phyloP scores from a whole-genome alignment of 92 coral and sea anemone genomes.

The Pocillopora meandrina region DNA sequence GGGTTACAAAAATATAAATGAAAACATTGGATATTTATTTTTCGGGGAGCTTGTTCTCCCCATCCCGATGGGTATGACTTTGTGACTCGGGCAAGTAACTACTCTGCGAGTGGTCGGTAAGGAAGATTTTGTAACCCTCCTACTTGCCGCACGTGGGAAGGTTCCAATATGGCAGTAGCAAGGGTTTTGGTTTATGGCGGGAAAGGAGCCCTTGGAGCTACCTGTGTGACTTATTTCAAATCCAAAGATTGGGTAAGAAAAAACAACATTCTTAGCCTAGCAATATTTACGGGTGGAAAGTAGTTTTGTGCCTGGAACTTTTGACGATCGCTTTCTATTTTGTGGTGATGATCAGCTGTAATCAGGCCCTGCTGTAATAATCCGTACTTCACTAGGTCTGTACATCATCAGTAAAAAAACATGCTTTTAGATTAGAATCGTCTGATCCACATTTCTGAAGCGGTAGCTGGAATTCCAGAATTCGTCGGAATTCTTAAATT shows the following conservation, averaged over 20 bases:
- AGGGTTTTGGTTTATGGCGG: slow-evolving; percentile 96
- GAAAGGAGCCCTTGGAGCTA: slow-evolving; percentile 96
- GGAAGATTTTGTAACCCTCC: background rate
- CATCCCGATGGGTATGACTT: background rate
- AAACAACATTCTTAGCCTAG: background rate
- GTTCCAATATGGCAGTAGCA: slow-evolving; percentile 62
- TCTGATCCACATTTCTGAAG: no score
- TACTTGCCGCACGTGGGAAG: slow-evolving; percentile 60
- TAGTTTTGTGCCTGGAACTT: no score
- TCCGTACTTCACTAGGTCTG: no score
- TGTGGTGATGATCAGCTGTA: no score
- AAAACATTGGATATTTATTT: no score
- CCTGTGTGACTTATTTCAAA: slow-evolving; percentile 89
- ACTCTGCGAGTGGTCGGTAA: background rate
- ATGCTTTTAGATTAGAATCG: no score
- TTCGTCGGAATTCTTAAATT: no score
- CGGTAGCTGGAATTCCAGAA: no score
- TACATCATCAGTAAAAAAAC: no score
- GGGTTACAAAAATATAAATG: no score
- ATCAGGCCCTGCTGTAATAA: no score
- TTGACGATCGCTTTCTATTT: no score
- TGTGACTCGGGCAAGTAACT: background rate
- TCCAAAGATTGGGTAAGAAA: slow-evolving; percentile 88
- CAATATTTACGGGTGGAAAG: background rate
- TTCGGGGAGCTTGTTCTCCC: background rate